Conservation (phyloP, 2,113 vertebrate genomes). For the Ornithorhynchus anatinus region DNA sequence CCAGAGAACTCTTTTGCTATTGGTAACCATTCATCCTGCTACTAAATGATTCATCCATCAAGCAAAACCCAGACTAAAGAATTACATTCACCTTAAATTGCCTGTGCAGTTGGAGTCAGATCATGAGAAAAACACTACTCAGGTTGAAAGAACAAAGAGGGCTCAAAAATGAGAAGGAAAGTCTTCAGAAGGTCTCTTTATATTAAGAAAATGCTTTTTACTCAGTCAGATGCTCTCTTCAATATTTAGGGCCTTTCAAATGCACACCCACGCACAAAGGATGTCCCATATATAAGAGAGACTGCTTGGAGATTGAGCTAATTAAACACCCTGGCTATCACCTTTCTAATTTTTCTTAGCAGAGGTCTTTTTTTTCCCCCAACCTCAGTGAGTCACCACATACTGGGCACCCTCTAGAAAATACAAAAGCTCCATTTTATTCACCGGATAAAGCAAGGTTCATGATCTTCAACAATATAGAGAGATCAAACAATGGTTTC, state of each 20-base stretch:
- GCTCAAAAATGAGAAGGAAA: background rate
- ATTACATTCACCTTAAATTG: background rate
- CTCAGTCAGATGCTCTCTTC: slow-evolving; percentile 41
- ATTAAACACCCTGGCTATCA: slow-evolving; percentile 26
- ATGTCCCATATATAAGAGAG: slow-evolving; percentile 13
- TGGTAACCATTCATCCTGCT: background rate
- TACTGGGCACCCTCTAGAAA: slow-evolving; percentile 3
- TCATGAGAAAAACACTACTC: background rate
- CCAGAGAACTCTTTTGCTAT: background rate
- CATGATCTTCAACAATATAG: background rate
- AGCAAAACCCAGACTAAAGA: background rate
- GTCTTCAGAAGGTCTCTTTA: slow-evolving; percentile 2
- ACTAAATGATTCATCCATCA: background rate
- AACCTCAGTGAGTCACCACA: background rate
- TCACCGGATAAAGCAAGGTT: slow-evolving; percentile 23
- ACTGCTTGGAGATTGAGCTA: background rate
- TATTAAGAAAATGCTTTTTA: slow-evolving; percentile 40
- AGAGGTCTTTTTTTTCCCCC: background rate
- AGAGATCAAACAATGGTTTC: background rate
- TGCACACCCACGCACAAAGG: slow-evolving; percentile 10
- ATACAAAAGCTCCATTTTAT: background rate
- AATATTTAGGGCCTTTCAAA: background rate
- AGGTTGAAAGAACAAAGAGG: slow-evolving; percentile 3
- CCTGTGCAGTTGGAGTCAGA: background rate
- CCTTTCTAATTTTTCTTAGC: background rate